A percentile compares a stretch with the other conserved stretches of the same genome.
Conservation (phyloP, 2,113 vertebrate species). For the Nothocercus nigrocapillus region DNA sequence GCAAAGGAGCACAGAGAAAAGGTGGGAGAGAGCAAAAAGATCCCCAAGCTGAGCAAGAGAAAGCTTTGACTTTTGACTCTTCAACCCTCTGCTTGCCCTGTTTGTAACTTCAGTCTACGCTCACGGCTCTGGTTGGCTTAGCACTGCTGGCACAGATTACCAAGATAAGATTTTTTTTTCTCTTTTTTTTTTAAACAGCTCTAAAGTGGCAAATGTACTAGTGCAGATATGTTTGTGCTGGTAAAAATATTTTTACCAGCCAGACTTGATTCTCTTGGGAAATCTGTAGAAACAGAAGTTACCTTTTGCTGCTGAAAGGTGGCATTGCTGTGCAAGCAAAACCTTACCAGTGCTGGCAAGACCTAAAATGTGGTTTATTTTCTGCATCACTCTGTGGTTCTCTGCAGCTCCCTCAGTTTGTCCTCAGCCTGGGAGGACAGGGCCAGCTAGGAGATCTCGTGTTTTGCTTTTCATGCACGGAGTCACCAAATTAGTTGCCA, state of each 20-base stretch:
- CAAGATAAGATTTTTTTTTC: no score
- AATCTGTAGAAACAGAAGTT: not conserved
- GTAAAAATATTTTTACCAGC: not conserved
- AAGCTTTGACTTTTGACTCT: not conserved
- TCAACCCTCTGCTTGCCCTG: not conserved
- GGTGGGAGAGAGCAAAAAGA: not conserved
- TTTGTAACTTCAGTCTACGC: not conserved
- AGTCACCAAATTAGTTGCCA: not conserved
- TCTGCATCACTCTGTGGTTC: not conserved
- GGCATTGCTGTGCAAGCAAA: not conserved
- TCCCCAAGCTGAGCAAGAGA: not conserved
- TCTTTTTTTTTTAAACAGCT: not conserved
- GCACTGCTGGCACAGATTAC: not conserved
- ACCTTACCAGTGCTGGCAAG: not conserved
- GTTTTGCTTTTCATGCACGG: not conserved
- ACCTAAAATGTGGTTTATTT: not conserved
- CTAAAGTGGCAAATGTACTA: not conserved
- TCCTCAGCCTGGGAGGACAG: not conserved
- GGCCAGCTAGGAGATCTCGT: accelerated
- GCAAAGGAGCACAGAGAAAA: not conserved
- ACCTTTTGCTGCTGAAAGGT: not conserved
- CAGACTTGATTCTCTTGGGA: not conserved
- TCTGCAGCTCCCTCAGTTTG: not conserved
- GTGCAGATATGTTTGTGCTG: not conserved
- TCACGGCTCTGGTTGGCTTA: not conserved